Conservation (phyloP, 2,113 vertebrate genomes). For the Corvus hawaiiensis region DNA sequence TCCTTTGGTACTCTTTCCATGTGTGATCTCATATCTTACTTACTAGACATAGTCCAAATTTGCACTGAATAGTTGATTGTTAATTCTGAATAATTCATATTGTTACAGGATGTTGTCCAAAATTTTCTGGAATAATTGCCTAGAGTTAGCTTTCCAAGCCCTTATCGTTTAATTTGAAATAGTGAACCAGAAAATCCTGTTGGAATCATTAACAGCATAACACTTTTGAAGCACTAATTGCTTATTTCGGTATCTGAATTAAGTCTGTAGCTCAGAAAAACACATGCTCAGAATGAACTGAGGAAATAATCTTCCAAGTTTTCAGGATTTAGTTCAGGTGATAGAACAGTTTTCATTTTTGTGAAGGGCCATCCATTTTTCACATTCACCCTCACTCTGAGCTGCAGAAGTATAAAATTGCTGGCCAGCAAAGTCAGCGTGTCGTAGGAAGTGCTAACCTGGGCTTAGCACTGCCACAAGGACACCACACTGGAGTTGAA, state of each 20-base stretch:
- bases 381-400: background rate
- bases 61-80: background rate
- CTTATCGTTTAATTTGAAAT: constrained; percentile 7
- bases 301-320: background rate
- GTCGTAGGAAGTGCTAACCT: fast-evolving
- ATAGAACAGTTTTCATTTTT: background rate
- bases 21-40: background rate
- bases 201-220: background rate
- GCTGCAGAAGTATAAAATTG: background rate
- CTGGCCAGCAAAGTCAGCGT: background rate
- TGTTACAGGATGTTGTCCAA: background rate
- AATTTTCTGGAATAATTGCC: constrained; percentile 2
- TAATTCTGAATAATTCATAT: constrained; percentile 11
- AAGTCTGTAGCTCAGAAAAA: background rate
- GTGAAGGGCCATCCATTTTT: background rate
- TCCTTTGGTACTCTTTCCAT: fast-evolving
- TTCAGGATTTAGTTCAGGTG: background rate
- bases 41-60: background rate
- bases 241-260: background rate
- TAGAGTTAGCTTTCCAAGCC: background rate
- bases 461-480: background rate
- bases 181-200: background rate
- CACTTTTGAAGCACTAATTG: background rate
- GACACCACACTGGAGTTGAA: background rate
- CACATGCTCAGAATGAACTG: fast-evolving